Evolutionary conservation across 2,888 invertebrate genomes (phyloP).

Genomic region (Tetragnatha montana): DNA sequence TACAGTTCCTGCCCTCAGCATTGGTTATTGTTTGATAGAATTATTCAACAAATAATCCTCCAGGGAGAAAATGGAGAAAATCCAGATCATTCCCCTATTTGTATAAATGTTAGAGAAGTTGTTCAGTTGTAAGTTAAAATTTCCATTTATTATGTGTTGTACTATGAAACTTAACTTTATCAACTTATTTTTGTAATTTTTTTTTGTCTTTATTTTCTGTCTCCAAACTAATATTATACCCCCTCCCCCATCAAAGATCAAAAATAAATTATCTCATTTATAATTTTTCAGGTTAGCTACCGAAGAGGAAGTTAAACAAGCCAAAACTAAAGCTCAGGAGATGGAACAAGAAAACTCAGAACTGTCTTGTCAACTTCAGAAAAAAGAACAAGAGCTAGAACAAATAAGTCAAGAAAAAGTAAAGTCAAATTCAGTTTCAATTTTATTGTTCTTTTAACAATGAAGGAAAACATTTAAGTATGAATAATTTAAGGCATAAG

Average conservation of each 20-base stretch:
- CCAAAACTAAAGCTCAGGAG: slow-evolving; percentile 89
- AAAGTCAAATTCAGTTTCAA: background rate
- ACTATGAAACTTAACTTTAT: too few species aligned
- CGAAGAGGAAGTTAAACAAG: slow-evolving; percentile 92
- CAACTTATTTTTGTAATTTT: background rate
- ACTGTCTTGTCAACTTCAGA: slow-evolving; percentile 88
- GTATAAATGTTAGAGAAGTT: slow-evolving; percentile 93
- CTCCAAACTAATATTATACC: background rate
- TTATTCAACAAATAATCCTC: slow-evolving; percentile 93
- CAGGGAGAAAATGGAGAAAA: slow-evolving; percentile 86
- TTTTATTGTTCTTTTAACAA: background rate
- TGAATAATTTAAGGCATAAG: background rate
- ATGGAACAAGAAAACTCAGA: slow-evolving; percentile 92
- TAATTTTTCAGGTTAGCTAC: slow-evolving; percentile 83
- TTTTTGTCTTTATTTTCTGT: background rate
- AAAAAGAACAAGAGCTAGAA: slow-evolving; percentile 94
- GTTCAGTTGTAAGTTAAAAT: slow-evolving; percentile 82
- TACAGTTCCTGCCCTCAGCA: slow-evolving; percentile 91
- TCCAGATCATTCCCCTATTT: slow-evolving; percentile 89
- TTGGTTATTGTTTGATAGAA: slow-evolving; percentile 94
- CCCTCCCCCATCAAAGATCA: background rate
- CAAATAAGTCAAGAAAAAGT: slow-evolving; percentile 89
- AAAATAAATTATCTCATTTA: too few species aligned
- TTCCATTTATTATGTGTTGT: background rate
- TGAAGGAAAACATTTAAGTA: background rate